phyloP scores from a whole-genome alignment of 2,113 vertebrate genomes.

The Perognathus longimembris region DNA sequence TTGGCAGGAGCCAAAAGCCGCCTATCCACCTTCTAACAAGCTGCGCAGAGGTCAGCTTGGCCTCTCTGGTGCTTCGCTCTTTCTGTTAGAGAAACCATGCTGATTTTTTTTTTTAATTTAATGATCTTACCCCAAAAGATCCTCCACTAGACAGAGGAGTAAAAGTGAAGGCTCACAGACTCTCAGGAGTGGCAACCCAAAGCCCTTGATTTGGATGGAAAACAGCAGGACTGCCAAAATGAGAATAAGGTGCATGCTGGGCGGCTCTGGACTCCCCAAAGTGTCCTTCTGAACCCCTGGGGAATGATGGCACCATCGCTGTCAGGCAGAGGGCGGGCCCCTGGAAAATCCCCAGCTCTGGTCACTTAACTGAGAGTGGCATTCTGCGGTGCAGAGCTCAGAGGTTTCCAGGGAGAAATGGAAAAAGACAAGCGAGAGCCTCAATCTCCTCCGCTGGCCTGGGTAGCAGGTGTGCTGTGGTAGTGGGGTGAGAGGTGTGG shows the following conservation, averaged over 20 bases:
- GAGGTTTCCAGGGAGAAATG: constrained; percentile 48
- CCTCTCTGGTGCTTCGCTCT: not conserved
- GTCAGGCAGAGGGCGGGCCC: constrained; percentile 36
- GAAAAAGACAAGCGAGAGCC: constrained; percentile 7
- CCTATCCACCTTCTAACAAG: not conserved
- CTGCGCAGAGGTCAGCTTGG: not conserved
- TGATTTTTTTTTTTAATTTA: too few species aligned
- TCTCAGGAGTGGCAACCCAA: constrained; percentile 22
- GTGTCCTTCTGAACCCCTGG: not conserved
- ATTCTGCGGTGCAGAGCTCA: not conserved
- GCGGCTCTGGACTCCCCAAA: constrained; percentile 30
- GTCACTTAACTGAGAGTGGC: constrained; percentile 23
- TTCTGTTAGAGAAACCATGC: too few species aligned
- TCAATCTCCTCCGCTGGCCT: not conserved
- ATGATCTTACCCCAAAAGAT: not conserved
- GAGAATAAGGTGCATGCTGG: not conserved
- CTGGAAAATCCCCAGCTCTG: constrained; percentile 21
- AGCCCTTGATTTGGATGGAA: constrained; percentile 33
- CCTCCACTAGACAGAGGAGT: not conserved
- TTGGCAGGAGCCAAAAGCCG: constrained; percentile 30
- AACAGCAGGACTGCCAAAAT: not conserved
- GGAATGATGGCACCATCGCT: not conserved
- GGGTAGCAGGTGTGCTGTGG: not conserved
- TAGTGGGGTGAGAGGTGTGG: not conserved
- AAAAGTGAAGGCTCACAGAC: constrained; percentile 34